Evolutionary conservation across 2,113 vertebrate species (phyloP).

Genomic region (Otus sunia): DNA sequence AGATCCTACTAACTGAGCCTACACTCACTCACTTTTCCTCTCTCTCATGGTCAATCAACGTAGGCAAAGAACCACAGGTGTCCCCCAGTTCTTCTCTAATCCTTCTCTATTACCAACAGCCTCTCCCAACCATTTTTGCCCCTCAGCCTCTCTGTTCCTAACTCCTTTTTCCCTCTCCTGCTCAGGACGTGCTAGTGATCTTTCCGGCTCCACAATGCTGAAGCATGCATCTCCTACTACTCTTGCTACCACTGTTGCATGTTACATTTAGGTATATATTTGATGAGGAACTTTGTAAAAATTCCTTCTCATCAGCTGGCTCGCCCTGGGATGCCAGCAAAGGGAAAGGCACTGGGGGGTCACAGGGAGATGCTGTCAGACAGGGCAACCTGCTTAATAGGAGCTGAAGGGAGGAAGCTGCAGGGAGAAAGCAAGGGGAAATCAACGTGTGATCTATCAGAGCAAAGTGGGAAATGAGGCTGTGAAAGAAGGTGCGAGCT

Average conservation of each 20-base stretch:
- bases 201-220: neutral
- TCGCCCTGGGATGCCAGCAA: neutral
- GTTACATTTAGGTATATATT: neutral
- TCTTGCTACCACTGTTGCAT: neutral
- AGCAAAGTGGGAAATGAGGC: neutral
- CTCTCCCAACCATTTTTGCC: neutral
- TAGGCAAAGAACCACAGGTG: neutral
- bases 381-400: neutral
- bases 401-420: neutral
- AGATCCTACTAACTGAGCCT: neutral
- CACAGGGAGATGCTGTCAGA: neutral
- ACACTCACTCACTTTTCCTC: neutral
- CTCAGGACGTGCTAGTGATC: neutral
- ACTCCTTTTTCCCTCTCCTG: neutral
- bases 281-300: neutral
- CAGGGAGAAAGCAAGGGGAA: neutral
- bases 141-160: neutral
- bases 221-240: neutral
- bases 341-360: neutral
- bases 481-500: neutral
- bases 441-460: neutral
- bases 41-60: neutral
- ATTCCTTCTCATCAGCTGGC: neutral
- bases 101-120: fast-evolving
- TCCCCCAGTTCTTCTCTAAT: neutral